Evolutionary conservation across 2,888 invertebrate genomes (phyloP).

Genomic region (Torymus aiolomorphi): DNA sequence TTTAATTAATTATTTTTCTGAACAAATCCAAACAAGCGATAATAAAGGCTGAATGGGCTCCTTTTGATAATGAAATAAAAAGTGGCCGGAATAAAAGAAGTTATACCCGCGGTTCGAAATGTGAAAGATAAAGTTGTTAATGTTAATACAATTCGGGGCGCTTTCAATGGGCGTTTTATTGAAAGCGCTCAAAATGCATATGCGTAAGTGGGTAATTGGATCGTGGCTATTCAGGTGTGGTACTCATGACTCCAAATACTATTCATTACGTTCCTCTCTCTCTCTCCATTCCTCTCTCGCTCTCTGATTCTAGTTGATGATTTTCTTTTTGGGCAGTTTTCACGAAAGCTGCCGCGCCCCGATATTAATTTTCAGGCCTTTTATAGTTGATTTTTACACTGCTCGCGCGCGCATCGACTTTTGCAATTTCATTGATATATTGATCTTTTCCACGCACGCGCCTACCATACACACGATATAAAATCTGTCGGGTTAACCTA

Average conservation of each 20-base stretch:
- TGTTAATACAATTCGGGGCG: slow-evolving; percentile 11
- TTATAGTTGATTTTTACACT: no score
- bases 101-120: no score
- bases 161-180: slow-evolving; percentile 28
- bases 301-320: background rate
- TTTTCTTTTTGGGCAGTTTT: background rate
- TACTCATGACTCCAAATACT: background rate
- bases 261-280: background rate
- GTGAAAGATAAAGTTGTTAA: slow-evolving; percentile 12
- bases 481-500: no score
- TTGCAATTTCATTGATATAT: background rate
- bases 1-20: no score
- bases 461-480: no score
- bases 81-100: background rate
- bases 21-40: no score
- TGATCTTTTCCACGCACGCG: no score
- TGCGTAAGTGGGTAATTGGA: slow-evolving; percentile 19
- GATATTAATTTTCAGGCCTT: no score
- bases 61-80: background rate
- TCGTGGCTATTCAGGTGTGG: slow-evolving; percentile 15
- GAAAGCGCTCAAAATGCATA: slow-evolving; percentile 18
- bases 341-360: no score
- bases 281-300: no score
- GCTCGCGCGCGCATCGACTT: background rate
- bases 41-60: background rate